Evolutionary conservation across 2,113 vertebrate genomes (phyloP).

Genomic region (Mixornis gularis): DNA sequence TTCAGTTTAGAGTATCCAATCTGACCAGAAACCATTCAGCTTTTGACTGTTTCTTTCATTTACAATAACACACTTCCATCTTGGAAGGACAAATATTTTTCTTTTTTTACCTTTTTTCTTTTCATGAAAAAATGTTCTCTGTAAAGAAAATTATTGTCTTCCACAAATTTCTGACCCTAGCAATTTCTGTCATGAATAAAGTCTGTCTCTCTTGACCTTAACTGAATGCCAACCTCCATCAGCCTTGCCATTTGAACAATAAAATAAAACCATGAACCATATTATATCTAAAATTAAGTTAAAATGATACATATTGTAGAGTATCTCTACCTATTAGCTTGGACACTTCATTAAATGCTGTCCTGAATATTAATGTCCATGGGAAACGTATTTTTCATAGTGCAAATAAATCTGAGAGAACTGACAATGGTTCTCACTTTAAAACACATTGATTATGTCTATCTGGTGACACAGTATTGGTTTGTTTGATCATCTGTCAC

Average conservation of each 20-base stretch:
- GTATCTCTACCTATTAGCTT: not conserved
- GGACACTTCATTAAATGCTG: not conserved
- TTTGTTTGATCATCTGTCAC: not conserved
- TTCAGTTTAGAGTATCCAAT: not conserved
- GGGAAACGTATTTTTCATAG: not conserved
- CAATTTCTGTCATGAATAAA: not conserved
- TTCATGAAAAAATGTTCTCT: not conserved
- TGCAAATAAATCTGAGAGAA: not conserved
- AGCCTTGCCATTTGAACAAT: not conserved
- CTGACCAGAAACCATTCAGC: not conserved
- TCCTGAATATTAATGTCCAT: not conserved
- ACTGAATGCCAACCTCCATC: not conserved
- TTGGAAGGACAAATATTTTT: not conserved
- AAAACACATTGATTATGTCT: not conserved
- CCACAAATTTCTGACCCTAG: not conserved
- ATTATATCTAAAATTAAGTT: not conserved
- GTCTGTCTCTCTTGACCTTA: not conserved
- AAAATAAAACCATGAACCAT: not conserved
- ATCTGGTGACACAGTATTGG: not conserved
- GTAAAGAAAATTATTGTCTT: not conserved
- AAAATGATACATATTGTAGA: not conserved
- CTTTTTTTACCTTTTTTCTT: too few relatives aligned
- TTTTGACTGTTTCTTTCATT: not conserved
- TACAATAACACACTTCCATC: not conserved
- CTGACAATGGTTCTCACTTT: not conserved